Percentiles rank a stretch among this genome's conserved stretches.
Conservation (phyloP, 2,113 vertebrate genomes). For the Lucifuga dentata region DNA sequence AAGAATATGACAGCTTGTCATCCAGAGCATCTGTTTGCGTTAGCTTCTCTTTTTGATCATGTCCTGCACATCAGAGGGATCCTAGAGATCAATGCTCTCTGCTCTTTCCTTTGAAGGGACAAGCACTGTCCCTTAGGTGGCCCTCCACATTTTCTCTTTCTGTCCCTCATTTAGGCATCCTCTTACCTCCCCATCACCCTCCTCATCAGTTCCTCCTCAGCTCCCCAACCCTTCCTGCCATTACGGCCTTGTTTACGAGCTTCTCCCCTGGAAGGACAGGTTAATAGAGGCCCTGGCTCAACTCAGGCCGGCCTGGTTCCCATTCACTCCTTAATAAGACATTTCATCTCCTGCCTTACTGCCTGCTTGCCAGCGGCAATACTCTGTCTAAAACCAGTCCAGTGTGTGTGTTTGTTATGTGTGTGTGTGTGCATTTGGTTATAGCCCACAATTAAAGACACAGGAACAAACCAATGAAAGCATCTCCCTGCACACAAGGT, state of each 20-base stretch:
- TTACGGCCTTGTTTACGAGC: conserved; percentile 75
- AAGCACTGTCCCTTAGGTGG: conserved; percentile 30
- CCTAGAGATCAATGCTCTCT: conserved; percentile 64
- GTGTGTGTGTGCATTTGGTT: background rate
- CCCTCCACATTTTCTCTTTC: conserved; percentile 11
- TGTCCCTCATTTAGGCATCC: conserved; percentile 56
- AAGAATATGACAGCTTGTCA: conserved; percentile 75
- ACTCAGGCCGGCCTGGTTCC: conserved; percentile 77
- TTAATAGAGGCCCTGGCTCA: conserved; percentile 75
- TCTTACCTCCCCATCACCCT: conserved; percentile 39
- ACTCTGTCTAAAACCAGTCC: conserved; percentile 24
- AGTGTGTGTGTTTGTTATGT: conserved; percentile 17
- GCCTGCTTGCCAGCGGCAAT: conserved; percentile 45
- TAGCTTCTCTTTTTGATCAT: conserved; percentile 63
- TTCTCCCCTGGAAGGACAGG: conserved; percentile 73
- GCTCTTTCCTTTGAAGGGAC: conserved; percentile 69
- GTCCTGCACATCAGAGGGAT: conserved; percentile 67
- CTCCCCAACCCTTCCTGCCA: conserved; percentile 62
- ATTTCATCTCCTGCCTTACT: conserved; percentile 75
- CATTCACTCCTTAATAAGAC: conserved; percentile 73
- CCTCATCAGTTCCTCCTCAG: background rate
- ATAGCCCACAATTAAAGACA: conserved; percentile 62
- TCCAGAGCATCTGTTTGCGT: conserved; percentile 54
- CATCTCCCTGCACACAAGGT: conserved; percentile 48
- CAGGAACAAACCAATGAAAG: conserved; percentile 64